Evolutionary conservation across 2,113 vertebrate species (phyloP).

Genomic region (Eublepharis macularius): DNA sequence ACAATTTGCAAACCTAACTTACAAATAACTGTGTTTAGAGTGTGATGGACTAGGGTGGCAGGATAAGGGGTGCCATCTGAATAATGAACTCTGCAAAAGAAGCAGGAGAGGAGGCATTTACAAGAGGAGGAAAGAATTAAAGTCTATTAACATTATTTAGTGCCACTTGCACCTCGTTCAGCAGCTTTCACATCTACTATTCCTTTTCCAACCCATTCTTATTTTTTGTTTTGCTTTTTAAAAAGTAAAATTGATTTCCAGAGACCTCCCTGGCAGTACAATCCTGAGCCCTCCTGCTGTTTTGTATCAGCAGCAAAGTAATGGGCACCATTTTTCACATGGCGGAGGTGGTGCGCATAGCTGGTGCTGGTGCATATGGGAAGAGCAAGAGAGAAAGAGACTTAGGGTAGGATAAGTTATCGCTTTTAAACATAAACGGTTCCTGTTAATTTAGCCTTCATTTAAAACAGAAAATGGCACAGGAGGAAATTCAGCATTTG

Average conservation of each 20-base stretch:
- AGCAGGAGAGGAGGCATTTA: not conserved
- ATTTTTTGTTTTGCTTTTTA: not conserved
- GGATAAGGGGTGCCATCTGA: not conserved
- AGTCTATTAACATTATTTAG: not conserved
- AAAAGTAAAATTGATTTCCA: not conserved
- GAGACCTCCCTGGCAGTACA: fast-evolving
- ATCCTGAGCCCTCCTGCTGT: not conserved
- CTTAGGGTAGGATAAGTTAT: not conserved
- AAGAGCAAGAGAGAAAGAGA: not conserved
- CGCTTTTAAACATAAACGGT: slow-evolving; percentile 16
- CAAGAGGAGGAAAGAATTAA: not conserved
- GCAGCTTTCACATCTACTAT: not conserved
- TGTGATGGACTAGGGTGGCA: not conserved
- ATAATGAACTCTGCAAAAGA: not conserved
- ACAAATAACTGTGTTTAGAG: not conserved
- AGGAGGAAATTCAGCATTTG: not conserved
- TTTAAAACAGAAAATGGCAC: not conserved
- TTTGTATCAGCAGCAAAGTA: not conserved
- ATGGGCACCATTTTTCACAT: slow-evolving; percentile 28
- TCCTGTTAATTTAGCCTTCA: not conserved
- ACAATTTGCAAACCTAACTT: not conserved
- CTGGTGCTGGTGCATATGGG: not conserved
- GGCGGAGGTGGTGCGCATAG: slow-evolving; percentile 3
- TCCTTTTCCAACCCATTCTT: not conserved
- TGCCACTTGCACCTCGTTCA: fast-evolving